Evolutionary conservation across 2,888 invertebrate species (phyloP).

Genomic region (Amphipyra tragopoginis): DNA sequence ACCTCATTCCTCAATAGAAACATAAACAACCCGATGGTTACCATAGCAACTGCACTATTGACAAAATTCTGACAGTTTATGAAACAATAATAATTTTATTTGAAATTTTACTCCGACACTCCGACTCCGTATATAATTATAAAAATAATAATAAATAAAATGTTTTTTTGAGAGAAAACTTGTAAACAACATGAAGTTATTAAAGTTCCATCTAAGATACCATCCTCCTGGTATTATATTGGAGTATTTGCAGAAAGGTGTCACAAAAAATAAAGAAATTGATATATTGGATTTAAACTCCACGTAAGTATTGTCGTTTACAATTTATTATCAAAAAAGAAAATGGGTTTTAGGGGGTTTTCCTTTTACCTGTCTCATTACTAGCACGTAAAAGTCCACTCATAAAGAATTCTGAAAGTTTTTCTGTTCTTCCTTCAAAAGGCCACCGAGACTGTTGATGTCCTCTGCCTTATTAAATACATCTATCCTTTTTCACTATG

Average conservation of each 20-base stretch:
- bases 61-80: slow-evolving; percentile 73
- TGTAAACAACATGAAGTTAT: slow-evolving; percentile 89
- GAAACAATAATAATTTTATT: slow-evolving; percentile 26
- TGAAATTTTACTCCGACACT: slow-evolving; percentile 53
- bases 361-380: too few relatives aligned
- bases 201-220: slow-evolving; percentile 92
- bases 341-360: too few relatives aligned
- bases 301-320: slow-evolving; percentile 82
- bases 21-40: slow-evolving; percentile 52
- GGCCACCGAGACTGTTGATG: too few relatives aligned
- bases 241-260: slow-evolving; percentile 90
- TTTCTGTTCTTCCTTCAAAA: too few relatives aligned
- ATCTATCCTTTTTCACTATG: too few relatives aligned
- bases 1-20: slow-evolving; percentile 40
- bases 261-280: slow-evolving; percentile 90
- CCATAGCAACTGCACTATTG: slow-evolving; percentile 78
- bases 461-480: too few relatives aligned
- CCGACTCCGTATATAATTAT: neutral
- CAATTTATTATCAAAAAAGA: neutral
- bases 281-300: slow-evolving; percentile 91
- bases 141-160: slow-evolving; percentile 53
- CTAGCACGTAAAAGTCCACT: too few relatives aligned
- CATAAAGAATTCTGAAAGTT: too few relatives aligned
- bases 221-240: slow-evolving; percentile 93
- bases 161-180: slow-evolving; percentile 38